Evolutionary conservation across 2,888 invertebrate species (phyloP).

Genomic region (Maniola hyperantus): DNA sequence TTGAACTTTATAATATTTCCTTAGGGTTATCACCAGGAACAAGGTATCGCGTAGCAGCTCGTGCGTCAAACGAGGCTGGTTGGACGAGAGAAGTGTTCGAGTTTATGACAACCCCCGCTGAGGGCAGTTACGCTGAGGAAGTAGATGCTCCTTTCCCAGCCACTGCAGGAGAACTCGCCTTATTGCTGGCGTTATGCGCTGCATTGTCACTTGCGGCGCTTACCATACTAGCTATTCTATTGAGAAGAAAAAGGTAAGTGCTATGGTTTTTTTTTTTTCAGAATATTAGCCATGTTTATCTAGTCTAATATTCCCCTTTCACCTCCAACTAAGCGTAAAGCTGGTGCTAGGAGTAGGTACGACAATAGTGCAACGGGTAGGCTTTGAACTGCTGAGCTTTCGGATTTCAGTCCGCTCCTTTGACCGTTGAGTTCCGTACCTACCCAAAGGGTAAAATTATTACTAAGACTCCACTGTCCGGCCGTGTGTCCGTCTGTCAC

Average conservation of each 20-base stretch:
- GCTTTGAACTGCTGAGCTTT: too few relatives aligned
- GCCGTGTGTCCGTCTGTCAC: too few relatives aligned
- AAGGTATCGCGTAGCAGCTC: constrained; percentile 83
- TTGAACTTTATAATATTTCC: background rate
- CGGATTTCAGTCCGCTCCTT: too few relatives aligned
- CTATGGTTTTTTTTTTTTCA: background rate
- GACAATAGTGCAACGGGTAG: too few relatives aligned
- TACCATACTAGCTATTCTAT: constrained; percentile 82
- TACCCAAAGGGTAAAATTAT: too few relatives aligned
- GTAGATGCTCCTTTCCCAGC: constrained; percentile 76
- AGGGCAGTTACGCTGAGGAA: constrained; percentile 77
- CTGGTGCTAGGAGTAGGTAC: too few relatives aligned
- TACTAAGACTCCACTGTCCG: too few relatives aligned
- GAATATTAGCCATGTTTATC: too few relatives aligned
- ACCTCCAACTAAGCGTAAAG: too few relatives aligned
- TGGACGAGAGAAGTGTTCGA: constrained; percentile 84
- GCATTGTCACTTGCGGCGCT: constrained; percentile 80
- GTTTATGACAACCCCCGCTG: constrained; percentile 80
- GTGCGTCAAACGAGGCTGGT: constrained; percentile 84
- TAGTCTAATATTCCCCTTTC: too few relatives aligned
- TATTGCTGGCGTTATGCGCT: constrained; percentile 80
- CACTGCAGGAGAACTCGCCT: constrained; percentile 71
- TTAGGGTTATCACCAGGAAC: constrained; percentile 80
- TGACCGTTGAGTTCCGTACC: too few relatives aligned
- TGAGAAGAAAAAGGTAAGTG: constrained; percentile 76